Base-by-base conservation (phyloP, 2,113 vertebrate species). In the Danio rerio region DNA sequence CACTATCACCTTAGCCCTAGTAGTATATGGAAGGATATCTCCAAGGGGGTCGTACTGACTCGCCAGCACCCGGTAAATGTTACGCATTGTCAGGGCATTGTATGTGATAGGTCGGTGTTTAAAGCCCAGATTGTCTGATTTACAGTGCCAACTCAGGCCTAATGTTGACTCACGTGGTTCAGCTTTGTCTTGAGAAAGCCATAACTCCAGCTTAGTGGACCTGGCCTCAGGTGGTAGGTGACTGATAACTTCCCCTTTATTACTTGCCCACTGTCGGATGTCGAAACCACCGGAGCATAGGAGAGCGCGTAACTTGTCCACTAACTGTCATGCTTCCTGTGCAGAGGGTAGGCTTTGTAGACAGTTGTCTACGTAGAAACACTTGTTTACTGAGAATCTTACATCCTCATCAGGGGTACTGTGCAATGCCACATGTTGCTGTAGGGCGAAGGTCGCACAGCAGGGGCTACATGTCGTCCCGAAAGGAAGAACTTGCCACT, bases 251-350 rank as follows among this genome's bases (percentile, higher is more conserved):
- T 20, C n/a, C 5, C 20, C 53, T 9, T 63, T 3, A 15, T 74
- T 83, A 42, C 52, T 78, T n/a, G 81, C 62, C 61, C 81, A 83
- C 63, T 78, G 81, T 6, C 9, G 18, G 42, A 61, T 63, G 9
- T 69, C 40, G 13, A 69, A 81, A 8, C 66, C 52, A 0, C 62
- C 53, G 0, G 66, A 81, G 9, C 42, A 13, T 42, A 61, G 20
- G 2, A 76, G 53, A 18, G 50, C 12, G 8, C 55, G 9, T 16
- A 76, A 49, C 13, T 59, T 72, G 18, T 71, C 55, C 12, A 80
- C 55, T 49, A 73, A 18, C 31, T 15, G 61, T 42, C 18, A 11
- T 15, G 55, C 80, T 6, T 59, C 56, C 10, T 71, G 50, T 8
- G 55, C n/a, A 13, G n/a, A 43, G 11, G 8, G 4, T 9, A 78